A percentile compares a stretch with the other conserved stretches of the same genome.
These are phyloP conservation scores for Tragelaphus imberbis DNA, from an alignment of 2,113 vertebrate genomes.

Conservation along the genomic window DNA sequence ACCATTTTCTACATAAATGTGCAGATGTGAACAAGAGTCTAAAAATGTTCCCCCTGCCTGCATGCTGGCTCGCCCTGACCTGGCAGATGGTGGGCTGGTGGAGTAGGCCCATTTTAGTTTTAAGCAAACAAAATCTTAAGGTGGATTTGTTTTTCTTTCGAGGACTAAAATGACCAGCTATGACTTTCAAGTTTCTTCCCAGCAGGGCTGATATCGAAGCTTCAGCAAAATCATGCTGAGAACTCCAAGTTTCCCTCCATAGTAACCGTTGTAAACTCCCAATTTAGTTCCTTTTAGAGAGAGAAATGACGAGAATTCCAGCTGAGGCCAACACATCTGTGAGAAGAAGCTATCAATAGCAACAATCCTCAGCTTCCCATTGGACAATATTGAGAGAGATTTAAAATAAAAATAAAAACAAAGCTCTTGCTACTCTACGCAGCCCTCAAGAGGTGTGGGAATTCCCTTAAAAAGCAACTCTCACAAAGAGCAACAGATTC, in stretches of 20 bases:
- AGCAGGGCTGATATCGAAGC: conserved; percentile 18
- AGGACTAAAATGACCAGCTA: conserved; percentile 51
- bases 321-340: conserved; percentile 32
- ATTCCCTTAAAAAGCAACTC: conserved; percentile 45
- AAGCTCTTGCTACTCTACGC: neutral
- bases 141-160: conserved; percentile 51
- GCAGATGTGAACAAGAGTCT: conserved; percentile 41
- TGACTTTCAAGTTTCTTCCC: conserved; percentile 26
- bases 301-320: conserved; percentile 59
- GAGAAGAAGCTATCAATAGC: conserved; percentile 51
- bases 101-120: neutral
- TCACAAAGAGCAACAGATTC: conserved; percentile 1
- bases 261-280: conserved; percentile 43
- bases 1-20: neutral
- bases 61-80: neutral
- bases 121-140: conserved; percentile 24
- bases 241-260: conserved; percentile 17
- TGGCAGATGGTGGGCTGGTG: neutral
- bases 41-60: conserved; percentile 12
- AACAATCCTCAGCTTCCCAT: conserved; percentile 41
- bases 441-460: conserved; percentile 58
- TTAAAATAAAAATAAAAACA: conserved; percentile 60
- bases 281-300: conserved; percentile 31
- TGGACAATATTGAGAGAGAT: conserved; percentile 28
- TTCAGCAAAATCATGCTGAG: conserved; percentile 37